Base-by-base conservation (phyloP, 92 coral and sea anemone genomes). In the Porites lobata region DNA sequence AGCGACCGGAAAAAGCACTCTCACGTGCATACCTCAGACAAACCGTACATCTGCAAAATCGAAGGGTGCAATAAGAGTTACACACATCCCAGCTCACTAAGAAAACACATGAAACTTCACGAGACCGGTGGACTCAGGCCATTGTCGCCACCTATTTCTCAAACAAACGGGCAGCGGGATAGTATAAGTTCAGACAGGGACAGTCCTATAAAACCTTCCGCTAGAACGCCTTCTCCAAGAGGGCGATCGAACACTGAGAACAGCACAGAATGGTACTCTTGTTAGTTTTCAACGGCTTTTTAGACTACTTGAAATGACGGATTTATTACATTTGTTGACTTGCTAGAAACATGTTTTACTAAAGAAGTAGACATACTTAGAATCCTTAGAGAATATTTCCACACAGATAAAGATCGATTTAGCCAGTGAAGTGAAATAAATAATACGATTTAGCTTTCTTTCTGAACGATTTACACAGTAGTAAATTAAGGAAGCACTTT, bases 41-140 rank as follows among this genome's bases (percentile, higher is more conserved):
- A 98, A 82, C 99, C 99, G 32, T 98, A 98, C 88, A 96, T 96
- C 86, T 98, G 99, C 85, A 93, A 93, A 88, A 93, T 98, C 7
- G 99, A 98, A 17, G 98, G 99, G 52, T 98, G 99, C 81, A 95
- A 98, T 78, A 98, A 98, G 90, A 98, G 99, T 86, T 98, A 98
- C 65, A 98, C 99, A 38, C 99, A 98, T 79, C 99, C 99, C n/a
- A 95, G 98, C 67, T 98, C 99, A 24, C 89, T 98, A 65, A 80
- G 98, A 88, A 98, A 97, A 89, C 99, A 97, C 81, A 97, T 97
- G 99, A 97, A 97, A 92, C 99, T 98, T 65, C 99, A 98, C 65
- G 99, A 98, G 71, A 87, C 91, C 56, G 98, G 98, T 65, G 94
- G 94, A 63, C 81, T 95, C 11, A 90, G 98, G 71, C 93, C 96